These are phyloP conservation scores for Muscicapa striata DNA, from an alignment of 2,797 vertebrate species.

Conservation along the genomic window DNA sequence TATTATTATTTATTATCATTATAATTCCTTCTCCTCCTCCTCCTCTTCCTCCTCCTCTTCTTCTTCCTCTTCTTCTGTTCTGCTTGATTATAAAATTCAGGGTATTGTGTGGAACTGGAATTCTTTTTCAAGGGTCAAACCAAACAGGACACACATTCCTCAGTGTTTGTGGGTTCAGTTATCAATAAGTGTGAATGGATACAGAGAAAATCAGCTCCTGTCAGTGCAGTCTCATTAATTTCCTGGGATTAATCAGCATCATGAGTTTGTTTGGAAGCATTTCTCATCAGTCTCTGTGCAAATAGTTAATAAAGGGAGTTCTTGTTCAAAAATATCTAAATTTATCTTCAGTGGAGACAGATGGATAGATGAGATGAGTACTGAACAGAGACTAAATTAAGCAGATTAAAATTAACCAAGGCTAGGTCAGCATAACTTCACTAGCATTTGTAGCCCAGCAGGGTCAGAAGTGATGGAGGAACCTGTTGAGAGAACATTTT, in stretches of 20 bases:
- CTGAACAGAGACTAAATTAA: neutral
- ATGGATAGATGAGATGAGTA: neutral
- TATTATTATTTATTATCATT: too few species aligned
- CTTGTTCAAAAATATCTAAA: neutral
- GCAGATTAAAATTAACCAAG: constrained; percentile 10
- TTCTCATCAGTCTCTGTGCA: constrained; percentile 38
- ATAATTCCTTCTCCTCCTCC: too few species aligned
- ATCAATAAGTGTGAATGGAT: neutral
- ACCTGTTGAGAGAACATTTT: neutral
- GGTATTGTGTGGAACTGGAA: neutral
- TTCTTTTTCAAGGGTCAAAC: neutral
- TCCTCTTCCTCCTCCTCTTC: too few species aligned
- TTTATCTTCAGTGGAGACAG: neutral
- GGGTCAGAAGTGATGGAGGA: neutral
- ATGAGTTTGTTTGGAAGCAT: constrained; percentile 29
- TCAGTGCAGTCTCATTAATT: neutral
- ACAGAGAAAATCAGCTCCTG: neutral
- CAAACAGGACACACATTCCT: neutral
- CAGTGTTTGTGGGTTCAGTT: neutral
- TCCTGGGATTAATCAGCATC: constrained; percentile 52
- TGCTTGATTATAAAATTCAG: neutral
- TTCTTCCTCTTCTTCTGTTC: neutral
- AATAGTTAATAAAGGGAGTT: neutral
- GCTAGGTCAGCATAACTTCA: neutral
- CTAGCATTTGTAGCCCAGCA: neutral